A percentile compares a stretch with the other conserved stretches of the same genome.
phyloP scores from a whole-genome alignment of 2,113 vertebrate species.

The Nannobrachium achirus region DNA sequence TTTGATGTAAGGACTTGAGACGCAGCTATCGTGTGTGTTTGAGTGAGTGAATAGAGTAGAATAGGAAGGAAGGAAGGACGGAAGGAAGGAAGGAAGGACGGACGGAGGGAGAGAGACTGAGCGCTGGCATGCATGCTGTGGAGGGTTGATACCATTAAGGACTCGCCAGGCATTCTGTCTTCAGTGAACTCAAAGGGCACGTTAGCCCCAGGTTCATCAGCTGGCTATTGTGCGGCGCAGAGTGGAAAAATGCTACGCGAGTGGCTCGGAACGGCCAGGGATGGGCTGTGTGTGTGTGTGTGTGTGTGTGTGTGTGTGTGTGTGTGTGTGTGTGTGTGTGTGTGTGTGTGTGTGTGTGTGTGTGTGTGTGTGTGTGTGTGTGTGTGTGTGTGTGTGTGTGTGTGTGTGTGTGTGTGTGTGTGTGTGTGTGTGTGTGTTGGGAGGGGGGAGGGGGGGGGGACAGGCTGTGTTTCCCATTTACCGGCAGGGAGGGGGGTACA shows the following conservation, averaged over 20 bases:
- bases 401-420: no score
- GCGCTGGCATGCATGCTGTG: constrained; percentile 39
- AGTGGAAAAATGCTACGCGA: constrained; percentile 43
- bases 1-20: no score
- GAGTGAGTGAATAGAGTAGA: neutral
- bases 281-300: neutral
- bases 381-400: no score
- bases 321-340: no score
- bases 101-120: constrained; percentile 28
- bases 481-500: constrained; percentile 47
- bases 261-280: constrained; percentile 43
- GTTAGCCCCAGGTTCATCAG: constrained; percentile 71
- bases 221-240: constrained; percentile 59
- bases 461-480: constrained; percentile 60
- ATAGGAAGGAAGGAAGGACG: neutral
- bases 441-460: neutral
- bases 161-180: constrained; percentile 61
- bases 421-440: neutral
- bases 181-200: constrained; percentile 63
- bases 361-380: no score
- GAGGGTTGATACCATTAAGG: constrained; percentile 66
- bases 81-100: constrained; percentile 18
- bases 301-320: no score
- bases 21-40: no score
- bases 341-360: no score